Evolutionary conservation across 1,140 invertebrate genomes (phyloP).

Genomic region (Sitobion miscanthi): DNA sequence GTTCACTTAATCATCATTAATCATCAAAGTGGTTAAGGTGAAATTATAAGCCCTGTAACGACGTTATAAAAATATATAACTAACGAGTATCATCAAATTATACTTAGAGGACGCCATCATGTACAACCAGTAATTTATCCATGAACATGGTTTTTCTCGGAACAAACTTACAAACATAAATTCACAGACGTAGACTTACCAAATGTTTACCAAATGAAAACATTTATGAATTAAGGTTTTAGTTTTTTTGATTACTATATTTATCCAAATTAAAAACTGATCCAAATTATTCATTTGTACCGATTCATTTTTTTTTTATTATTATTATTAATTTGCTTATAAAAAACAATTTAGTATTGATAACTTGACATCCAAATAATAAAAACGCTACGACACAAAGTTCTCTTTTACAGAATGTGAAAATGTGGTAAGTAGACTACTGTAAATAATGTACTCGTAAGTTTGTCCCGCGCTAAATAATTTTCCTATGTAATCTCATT

Average conservation of each 20-base stretch:
- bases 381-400: background rate
- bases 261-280: no score
- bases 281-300: no score
- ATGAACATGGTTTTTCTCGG: background rate
- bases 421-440: background rate
- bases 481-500: background rate
- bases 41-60: no score
- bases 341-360: background rate
- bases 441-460: background rate
- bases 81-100: background rate
- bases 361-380: background rate
- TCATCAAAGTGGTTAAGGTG: background rate
- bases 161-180: no score
- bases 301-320: background rate
- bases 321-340: background rate
- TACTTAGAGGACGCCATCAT: background rate
- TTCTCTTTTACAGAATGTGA: background rate
- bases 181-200: no score
- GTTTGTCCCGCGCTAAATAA: background rate
- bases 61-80: background rate
- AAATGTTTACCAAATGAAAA: no score
- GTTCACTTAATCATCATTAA: background rate
- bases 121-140: background rate
- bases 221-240: no score
- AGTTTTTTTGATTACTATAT: no score